A percentile compares a stretch with the other conserved stretches of the same genome.
These are phyloP conservation scores for Vimba vimba DNA, from an alignment of 2,113 vertebrate genomes.

Conservation along the genomic window DNA sequence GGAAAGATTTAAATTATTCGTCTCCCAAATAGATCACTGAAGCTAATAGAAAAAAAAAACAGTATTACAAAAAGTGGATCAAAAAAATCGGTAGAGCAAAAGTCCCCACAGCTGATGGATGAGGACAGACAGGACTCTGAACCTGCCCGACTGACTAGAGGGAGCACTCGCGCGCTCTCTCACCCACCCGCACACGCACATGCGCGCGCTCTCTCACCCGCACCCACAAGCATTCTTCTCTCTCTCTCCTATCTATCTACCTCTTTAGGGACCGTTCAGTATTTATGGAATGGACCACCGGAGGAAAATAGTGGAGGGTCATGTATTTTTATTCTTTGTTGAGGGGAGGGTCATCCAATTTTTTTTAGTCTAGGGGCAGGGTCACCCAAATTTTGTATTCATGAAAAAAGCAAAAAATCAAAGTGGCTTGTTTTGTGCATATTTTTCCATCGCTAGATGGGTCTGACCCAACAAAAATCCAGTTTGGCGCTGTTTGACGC, in stretches of 20 bases:
- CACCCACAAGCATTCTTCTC: neutral
- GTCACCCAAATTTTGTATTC: too few species aligned
- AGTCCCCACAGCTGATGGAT: neutral
- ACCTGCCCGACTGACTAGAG: constrained; percentile 5
- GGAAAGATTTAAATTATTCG: constrained; percentile 14
- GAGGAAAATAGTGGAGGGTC: too few species aligned
- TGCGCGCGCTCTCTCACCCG: neutral
- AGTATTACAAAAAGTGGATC: neutral
- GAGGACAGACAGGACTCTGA: neutral
- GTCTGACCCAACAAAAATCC: too few species aligned
- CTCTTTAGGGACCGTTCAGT: too few species aligned
- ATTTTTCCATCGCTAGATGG: too few species aligned
- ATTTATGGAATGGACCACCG: too few species aligned
- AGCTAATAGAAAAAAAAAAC: neutral
- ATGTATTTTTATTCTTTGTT: too few species aligned
- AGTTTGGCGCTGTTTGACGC: too few species aligned
- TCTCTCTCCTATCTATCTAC: neutral
- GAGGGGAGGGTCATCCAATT: too few species aligned
- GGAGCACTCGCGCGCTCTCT: neutral
- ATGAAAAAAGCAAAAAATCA: too few species aligned
- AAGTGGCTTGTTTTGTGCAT: too few species aligned
- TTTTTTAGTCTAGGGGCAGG: too few species aligned
- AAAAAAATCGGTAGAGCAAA: neutral
- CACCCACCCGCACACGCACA: neutral
- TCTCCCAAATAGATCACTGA: neutral